These are phyloP conservation scores for Ctenopoma multispine DNA, from an alignment of 2,797 vertebrate species.

Conservation along the genomic window DNA sequence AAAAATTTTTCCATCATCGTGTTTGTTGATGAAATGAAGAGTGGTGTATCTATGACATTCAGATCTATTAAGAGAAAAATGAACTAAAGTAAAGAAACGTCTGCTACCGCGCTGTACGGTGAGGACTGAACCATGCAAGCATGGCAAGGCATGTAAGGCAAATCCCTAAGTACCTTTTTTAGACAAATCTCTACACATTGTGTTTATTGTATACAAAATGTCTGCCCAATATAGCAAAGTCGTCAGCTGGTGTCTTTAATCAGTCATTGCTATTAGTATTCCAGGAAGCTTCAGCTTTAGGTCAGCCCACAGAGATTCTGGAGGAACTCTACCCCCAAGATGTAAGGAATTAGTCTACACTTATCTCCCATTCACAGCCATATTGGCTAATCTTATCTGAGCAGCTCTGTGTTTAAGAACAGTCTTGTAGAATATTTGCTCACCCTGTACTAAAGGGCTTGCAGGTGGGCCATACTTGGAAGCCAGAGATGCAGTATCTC, in stretches of 20 bases:
- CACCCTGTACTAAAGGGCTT: slow-evolving; percentile 36
- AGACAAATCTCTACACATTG: slow-evolving; percentile 7
- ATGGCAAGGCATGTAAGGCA: slow-evolving; percentile 2
- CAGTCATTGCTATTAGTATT: neutral
- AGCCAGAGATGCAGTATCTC: slow-evolving; percentile 52
- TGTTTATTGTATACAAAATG: neutral
- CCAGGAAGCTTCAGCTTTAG: slow-evolving; percentile 34
- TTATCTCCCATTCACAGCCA: slow-evolving; percentile 78
- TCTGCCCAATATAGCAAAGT: neutral
- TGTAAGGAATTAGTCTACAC: slow-evolving; percentile 65
- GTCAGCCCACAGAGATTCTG: slow-evolving; percentile 58
- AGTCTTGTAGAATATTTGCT: slow-evolving; percentile 57
- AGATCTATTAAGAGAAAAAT: too few relatives aligned
- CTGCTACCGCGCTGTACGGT: neutral
- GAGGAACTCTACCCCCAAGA: slow-evolving; percentile 61
- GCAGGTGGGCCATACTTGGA: slow-evolving; percentile 49
- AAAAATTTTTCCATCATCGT: too few relatives aligned
- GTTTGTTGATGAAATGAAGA: too few relatives aligned
- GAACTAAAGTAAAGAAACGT: too few relatives aligned
- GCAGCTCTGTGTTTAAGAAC: slow-evolving; percentile 56
- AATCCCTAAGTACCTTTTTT: neutral
- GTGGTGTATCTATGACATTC: too few relatives aligned
- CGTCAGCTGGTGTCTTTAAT: slow-evolving; percentile 42
- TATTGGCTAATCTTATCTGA: slow-evolving; percentile 74
- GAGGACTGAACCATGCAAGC: neutral